Conservation (phyloP, 2,888 invertebrate genomes). For the Mimas tiliae region DNA sequence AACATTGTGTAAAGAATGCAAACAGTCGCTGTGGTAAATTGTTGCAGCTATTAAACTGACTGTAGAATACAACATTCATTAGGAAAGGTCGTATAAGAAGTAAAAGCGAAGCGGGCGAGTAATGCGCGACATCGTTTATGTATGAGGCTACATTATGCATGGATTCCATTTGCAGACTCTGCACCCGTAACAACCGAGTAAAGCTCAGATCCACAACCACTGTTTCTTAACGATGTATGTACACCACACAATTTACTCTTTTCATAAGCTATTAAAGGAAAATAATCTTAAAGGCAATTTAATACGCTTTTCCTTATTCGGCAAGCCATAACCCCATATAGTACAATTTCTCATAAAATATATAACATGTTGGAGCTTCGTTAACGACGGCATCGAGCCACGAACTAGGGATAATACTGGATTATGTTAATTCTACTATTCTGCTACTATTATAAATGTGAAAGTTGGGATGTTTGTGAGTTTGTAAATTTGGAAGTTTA, state of each 20-base stretch:
- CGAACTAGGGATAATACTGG: constrained; percentile 12
- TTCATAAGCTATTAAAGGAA: constrained; percentile 25
- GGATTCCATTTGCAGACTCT: constrained; percentile 65
- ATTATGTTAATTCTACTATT: too few species aligned
- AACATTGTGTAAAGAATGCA: constrained; percentile 40
- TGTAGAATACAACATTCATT: constrained; percentile 50
- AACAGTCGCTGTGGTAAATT: constrained; percentile 47
- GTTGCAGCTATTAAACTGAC: constrained; percentile 47
- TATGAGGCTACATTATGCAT: constrained; percentile 76
- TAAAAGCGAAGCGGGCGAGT: constrained; percentile 59
- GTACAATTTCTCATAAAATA: constrained; percentile 3
- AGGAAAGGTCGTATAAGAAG: constrained; percentile 59
- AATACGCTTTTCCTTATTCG: constrained; percentile 12
- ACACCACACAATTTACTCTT: constrained; percentile 22
- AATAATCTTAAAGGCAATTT: constrained; percentile 18
- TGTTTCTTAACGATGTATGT: constrained; percentile 19
- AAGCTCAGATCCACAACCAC: constrained; percentile 51
- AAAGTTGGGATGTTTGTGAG: too few species aligned
- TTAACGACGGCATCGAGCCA: constrained; percentile 18
- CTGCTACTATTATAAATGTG: too few species aligned
- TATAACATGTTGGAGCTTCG: constrained; percentile 1
- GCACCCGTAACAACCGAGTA: constrained; percentile 61
- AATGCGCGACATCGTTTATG: constrained; percentile 72
- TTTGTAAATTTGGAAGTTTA: too few species aligned
- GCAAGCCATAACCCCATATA: background rate